These are phyloP conservation scores for Loriculus beryllinus DNA, from an alignment of 2,797 vertebrate species.

Conservation along the genomic window DNA sequence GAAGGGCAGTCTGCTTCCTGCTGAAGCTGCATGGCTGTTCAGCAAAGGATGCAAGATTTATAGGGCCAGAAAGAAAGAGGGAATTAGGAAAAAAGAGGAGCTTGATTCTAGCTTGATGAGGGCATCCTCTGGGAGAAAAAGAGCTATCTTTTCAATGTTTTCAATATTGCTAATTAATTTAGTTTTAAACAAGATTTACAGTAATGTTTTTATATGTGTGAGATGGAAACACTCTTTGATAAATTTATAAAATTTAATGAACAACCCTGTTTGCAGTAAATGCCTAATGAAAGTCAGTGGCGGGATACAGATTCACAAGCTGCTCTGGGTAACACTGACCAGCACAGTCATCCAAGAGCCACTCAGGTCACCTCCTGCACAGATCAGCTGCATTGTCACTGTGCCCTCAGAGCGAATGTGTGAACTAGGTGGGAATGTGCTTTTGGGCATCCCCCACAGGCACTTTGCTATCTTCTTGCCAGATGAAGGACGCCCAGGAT, in stretches of 20 bases:
- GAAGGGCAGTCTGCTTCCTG: background rate
- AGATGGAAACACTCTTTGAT: background rate
- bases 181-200: background rate
- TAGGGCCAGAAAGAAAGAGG: background rate
- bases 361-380: rapidly evolving
- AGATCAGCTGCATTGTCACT: rapidly evolving
- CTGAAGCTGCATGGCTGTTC: constrained; percentile 8
- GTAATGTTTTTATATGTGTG: background rate
- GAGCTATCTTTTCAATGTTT: background rate
- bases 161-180: background rate
- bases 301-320: background rate
- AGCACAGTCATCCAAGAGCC: background rate
- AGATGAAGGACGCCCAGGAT: background rate
- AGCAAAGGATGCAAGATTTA: constrained; percentile 26
- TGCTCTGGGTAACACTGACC: background rate
- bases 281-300: background rate
- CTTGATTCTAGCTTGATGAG: background rate
- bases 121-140: background rate
- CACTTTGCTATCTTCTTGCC: background rate
- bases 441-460: background rate
- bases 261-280: background rate
- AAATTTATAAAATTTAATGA: background rate
- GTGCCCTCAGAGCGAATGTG: rapidly evolving
- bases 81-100: background rate
- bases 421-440: background rate